Evolutionary conservation across 2,113 vertebrate species (phyloP), one percentile per base, ranked within the genome.

Genomic region (Cyphomyrus plagiostoma): DNA sequence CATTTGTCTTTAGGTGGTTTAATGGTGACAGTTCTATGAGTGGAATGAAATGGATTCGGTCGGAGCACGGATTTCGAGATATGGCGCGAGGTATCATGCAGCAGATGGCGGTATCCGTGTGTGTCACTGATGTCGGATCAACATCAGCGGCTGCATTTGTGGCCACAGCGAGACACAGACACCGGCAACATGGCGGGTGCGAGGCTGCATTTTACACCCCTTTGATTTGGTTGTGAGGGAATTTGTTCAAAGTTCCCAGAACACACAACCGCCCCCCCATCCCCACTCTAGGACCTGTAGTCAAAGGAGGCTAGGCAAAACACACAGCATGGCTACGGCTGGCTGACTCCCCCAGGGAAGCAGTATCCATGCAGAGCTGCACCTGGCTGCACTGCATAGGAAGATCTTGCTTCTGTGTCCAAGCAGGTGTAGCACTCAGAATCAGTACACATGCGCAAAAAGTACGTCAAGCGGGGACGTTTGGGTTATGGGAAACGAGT

Each of bases 1-100:
- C 17, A 98, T 98, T 98, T 98, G 97, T 99, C 98, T 98, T 98
- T 96, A 96, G 96, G 95, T 98, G 96, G 96, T 96, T 96, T 97
- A 98, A 98, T 97, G 97, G 96, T 97, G 97, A 96, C 96, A 97
- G 96, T 96, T 96, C 95, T 97, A 96, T 97, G 96, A 96, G 95
- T 97, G 97, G 97, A 96, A 95, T 95, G 93, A 95, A 95, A 95
- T 94, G 91, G 95, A 95, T 70, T 70, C 62, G 4, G 62, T 26
- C 10, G 56, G 56, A 21, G 56, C 56, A 9, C 2, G 23, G 1
- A 62, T n/a, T n/a, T n/a, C 0, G n/a, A 70, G 62, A 30, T 30
- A 30, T 30, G 30, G 62, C 1, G 3, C 95, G 96, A 93, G 95
- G 95, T 95, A 94, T 94, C 45, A 85, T 89, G 93, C 90, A 85